phyloP scores from a whole-genome alignment of 2,113 vertebrate species.

The Varanus salvator region DNA sequence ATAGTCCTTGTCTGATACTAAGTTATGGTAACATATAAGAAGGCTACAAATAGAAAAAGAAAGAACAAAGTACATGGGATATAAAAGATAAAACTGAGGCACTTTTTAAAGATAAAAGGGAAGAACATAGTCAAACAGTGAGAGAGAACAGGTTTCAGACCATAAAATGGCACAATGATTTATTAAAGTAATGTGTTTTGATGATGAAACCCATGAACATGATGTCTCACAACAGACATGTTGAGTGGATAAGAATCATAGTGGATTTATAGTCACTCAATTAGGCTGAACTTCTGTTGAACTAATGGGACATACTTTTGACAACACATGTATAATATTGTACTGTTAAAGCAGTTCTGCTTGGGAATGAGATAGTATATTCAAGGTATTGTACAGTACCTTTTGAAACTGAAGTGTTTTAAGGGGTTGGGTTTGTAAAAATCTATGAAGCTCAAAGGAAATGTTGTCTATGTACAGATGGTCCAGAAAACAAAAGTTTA shows the following conservation, averaged over 20 bases:
- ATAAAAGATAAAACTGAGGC: background rate
- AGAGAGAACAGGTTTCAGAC: background rate
- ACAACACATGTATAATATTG: too few relatives aligned
- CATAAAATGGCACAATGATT: background rate
- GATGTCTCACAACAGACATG: background rate
- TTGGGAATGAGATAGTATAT: background rate
- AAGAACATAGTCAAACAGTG: background rate
- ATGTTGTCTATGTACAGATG: background rate
- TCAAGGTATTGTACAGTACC: background rate
- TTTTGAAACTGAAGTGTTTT: background rate
- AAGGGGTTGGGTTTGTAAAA: background rate
- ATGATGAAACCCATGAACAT: background rate
- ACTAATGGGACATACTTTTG: too few relatives aligned
- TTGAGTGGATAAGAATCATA: background rate
- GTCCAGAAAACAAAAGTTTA: constrained; percentile 7
- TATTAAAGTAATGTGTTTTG: background rate
- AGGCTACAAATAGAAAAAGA: background rate
- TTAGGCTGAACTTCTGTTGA: too few relatives aligned
- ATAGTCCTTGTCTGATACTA: too few relatives aligned
- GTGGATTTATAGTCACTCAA: background rate
- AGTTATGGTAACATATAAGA: too few relatives aligned
- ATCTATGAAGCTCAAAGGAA: background rate
- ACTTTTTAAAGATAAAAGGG: background rate
- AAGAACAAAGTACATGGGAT: background rate
- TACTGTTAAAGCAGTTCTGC: background rate